A percentile compares a stretch with the other conserved stretches of the same genome.
Evolutionary conservation across 2,888 invertebrate species (phyloP).

Genomic region (Tipula vernalis): DNA sequence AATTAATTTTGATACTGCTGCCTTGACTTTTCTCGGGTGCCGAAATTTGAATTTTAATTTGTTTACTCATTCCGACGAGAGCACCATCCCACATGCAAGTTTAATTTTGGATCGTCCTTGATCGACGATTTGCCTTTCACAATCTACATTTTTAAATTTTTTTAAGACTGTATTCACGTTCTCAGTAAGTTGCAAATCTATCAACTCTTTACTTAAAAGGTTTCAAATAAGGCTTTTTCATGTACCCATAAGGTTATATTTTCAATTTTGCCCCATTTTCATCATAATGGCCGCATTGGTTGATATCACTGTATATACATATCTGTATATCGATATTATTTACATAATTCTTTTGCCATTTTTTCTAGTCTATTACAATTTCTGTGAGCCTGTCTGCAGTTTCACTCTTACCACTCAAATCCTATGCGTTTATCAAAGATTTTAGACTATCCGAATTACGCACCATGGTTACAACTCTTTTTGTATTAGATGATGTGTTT

Average conservation of each 20-base stretch:
- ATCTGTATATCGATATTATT: conserved; percentile 15
- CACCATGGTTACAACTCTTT: no score
- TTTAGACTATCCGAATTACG: no score
- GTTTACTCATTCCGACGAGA: background rate
- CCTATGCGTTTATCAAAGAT: no score
- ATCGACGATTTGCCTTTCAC: background rate
- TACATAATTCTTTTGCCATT: conserved; percentile 15
- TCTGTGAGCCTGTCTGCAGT: no score
- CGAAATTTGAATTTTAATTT: background rate
- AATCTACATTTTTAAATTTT: background rate
- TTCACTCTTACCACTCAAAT: no score
- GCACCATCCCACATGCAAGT: background rate
- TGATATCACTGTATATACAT: conserved; percentile 17
- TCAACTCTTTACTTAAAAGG: conserved; percentile 17
- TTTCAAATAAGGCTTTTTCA: conserved; percentile 17
- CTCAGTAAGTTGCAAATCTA: conserved; percentile 13
- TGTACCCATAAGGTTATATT: conserved; percentile 15
- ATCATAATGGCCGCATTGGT: conserved; percentile 19
- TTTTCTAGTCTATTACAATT: no score
- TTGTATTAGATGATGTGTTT: no score
- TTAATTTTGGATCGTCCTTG: background rate
- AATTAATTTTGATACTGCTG: no score
- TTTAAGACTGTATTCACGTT: conserved; percentile 11
- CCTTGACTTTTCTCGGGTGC: background rate
- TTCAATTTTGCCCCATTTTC: conserved; percentile 17